These are phyloP conservation scores for Lumbricus terrestris DNA, from an alignment of 2,888 invertebrate genomes.

Conservation along the genomic window DNA sequence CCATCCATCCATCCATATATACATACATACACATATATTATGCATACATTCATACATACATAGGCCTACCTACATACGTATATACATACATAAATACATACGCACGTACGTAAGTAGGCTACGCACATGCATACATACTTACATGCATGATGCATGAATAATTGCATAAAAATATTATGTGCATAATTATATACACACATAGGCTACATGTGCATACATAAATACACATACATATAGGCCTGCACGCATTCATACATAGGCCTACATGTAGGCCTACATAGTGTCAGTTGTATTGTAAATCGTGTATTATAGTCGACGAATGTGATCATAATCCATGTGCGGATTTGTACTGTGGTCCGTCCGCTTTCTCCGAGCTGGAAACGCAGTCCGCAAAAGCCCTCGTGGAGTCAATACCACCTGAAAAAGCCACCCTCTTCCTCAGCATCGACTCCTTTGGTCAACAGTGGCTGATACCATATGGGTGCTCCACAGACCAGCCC, in stretches of 20 bases:
- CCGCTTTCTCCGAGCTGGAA: neutral
- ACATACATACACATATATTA: no score
- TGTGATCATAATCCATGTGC: neutral
- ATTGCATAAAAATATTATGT: conserved; percentile 13
- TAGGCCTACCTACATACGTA: no score
- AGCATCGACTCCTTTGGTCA: conserved; percentile 13
- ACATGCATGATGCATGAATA: conserved; percentile 19
- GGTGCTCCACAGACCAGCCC: neutral
- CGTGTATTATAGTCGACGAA: neutral
- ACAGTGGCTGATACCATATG: neutral
- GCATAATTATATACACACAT: conserved; percentile 21
- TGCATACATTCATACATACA: no score
- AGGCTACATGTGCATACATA: conserved; percentile 6
- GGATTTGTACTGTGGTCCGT: neutral
- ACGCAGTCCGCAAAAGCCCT: neutral
- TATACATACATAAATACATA: no score
- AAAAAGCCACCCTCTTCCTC: neutral
- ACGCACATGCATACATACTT: neutral
- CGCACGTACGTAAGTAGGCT: no score
- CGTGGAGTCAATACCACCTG: neutral
- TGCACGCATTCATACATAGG: neutral
- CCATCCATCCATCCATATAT: no score
- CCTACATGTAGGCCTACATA: neutral
- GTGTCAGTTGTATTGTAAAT: neutral
- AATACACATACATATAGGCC: neutral